These are phyloP conservation scores for Magallana ariakensis DNA, from an alignment of 1,140 invertebrate genomes.

Conservation along the genomic window DNA sequence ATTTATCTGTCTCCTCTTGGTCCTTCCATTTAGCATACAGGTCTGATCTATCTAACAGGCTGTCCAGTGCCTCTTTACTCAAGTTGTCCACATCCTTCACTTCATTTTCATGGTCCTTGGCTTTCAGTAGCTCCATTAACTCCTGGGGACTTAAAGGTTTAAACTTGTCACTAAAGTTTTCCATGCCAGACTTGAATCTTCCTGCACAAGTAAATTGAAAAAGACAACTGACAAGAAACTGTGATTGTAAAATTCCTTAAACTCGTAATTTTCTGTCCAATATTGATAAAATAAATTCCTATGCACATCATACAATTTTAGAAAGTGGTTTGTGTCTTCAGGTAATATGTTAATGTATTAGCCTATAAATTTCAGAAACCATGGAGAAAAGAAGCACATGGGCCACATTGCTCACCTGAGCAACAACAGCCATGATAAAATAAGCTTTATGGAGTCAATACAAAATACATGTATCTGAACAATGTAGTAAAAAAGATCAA, in stretches of 20 bases:
- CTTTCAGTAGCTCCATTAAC: constrained; percentile 75
- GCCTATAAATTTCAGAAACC: too few species aligned
- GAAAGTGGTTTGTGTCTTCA: too few species aligned
- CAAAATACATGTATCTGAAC: too few species aligned
- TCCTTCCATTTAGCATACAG: constrained; percentile 60
- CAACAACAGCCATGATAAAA: too few species aligned
- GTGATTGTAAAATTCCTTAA: background rate
- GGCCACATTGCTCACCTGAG: too few species aligned
- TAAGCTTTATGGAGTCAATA: too few species aligned
- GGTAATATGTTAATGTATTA: too few species aligned
- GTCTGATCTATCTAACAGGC: constrained; percentile 10
- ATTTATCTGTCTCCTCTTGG: constrained; percentile 55
- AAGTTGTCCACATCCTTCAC: constrained; percentile 16
- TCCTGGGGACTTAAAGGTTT: constrained; percentile 76
- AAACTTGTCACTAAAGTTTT: constrained; percentile 65
- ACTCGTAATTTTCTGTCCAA: background rate
- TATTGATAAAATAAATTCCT: too few species aligned
- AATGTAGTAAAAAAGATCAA: too few species aligned
- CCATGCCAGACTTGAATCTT: constrained; percentile 78
- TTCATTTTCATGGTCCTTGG: constrained; percentile 10
- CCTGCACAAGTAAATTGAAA: constrained; percentile 62
- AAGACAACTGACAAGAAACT: background rate
- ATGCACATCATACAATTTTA: too few species aligned
- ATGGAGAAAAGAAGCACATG: too few species aligned
- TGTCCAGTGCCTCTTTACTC: background rate